Percentiles rank a stretch among this genome's conserved stretches.
These are phyloP conservation scores for Sycon ciliatum DNA, from an alignment of 37 sponge, comb jelly and placozoan genomes.

Conservation along the genomic window DNA sequence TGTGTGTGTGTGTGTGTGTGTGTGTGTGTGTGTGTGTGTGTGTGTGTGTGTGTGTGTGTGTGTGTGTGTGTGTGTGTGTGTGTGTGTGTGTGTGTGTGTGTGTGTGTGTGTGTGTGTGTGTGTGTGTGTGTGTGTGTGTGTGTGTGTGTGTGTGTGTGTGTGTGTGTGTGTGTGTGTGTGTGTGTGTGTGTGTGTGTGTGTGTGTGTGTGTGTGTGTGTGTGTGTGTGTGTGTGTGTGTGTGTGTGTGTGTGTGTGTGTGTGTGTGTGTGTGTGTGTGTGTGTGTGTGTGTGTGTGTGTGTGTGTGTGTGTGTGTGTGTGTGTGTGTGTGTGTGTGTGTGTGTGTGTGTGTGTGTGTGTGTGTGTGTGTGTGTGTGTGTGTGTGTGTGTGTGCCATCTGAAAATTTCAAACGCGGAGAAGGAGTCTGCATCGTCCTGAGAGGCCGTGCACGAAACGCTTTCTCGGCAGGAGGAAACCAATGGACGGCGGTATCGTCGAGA, in stretches of 20 bases:
- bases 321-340: slow-evolving; percentile 43
- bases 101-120: slow-evolving; percentile 24
- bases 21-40: slow-evolving; percentile 24
- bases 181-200: slow-evolving; percentile 24
- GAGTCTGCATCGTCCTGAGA: no score
- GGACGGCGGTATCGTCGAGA: no score
- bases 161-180: slow-evolving; percentile 22
- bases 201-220: slow-evolving; percentile 22
- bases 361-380: slow-evolving; percentile 43
- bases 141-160: slow-evolving; percentile 24
- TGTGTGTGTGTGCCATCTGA: slow-evolving; percentile 14
- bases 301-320: slow-evolving; percentile 38
- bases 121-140: slow-evolving; percentile 22
- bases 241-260: slow-evolving; percentile 39
- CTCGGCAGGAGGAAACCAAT: no score
- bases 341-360: slow-evolving; percentile 41
- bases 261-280: slow-evolving; percentile 44
- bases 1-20: slow-evolving; percentile 10
- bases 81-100: slow-evolving; percentile 24
- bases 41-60: slow-evolving; percentile 24
- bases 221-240: slow-evolving; percentile 33
- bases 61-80: slow-evolving; percentile 22
- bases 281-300: slow-evolving; percentile 46
- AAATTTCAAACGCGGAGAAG: no score
- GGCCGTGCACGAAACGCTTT: no score